Percentiles rank a stretch among this genome's conserved stretches.
Evolutionary conservation across 2,797 vertebrate species (phyloP).

Genomic region (Clarias pachynema): DNA sequence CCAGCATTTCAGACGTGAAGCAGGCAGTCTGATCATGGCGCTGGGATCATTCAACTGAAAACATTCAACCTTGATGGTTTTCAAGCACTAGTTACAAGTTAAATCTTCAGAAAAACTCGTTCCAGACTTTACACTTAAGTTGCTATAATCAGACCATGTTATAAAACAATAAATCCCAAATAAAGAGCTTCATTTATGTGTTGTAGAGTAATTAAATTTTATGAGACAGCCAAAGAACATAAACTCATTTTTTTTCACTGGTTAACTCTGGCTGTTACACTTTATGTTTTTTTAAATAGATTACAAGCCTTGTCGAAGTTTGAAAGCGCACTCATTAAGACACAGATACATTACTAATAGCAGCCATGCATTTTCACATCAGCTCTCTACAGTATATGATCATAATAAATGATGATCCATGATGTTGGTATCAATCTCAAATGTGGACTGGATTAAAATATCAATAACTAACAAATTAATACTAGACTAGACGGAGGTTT

Average conservation of each 20-base stretch:
- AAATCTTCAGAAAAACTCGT: background rate
- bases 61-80: too few relatives aligned
- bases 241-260: background rate
- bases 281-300: background rate
- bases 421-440: background rate
- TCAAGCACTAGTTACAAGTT: too few relatives aligned
- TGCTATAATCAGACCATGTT: background rate
- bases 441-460: background rate
- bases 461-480: background rate
- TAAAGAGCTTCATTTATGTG: background rate
- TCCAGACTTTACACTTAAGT: background rate
- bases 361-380: background rate
- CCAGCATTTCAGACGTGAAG: too few relatives aligned
- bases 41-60: too few relatives aligned
- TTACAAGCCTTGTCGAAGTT: background rate
- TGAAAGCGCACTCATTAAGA: background rate
- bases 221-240: background rate
- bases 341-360: background rate
- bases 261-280: background rate
- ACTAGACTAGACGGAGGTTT: background rate
- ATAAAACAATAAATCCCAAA: background rate
- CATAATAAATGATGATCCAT: background rate
- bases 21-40: too few relatives aligned
- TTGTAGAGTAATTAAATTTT: background rate
- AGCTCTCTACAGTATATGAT: background rate